phyloP scores from a whole-genome alignment of 1,140 invertebrate genomes.

The Neodiprion fabricii region DNA sequence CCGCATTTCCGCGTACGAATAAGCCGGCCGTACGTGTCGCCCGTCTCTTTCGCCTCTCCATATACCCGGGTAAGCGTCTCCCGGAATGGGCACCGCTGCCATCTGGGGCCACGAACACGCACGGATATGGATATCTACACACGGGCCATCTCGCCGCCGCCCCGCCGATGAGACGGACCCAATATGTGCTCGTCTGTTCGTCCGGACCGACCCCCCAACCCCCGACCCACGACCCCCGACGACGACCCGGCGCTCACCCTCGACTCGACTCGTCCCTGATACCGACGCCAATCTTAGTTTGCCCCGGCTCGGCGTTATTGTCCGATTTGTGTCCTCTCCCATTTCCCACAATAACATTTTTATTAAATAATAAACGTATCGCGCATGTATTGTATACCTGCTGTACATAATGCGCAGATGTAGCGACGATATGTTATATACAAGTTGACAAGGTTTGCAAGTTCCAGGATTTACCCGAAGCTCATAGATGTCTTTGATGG shows the following conservation, averaged over 20 bases:
- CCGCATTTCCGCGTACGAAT: constrained; percentile 27
- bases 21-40: constrained; percentile 21
- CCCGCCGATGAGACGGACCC: constrained; percentile 30
- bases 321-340: constrained; percentile 28
- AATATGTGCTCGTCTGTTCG: constrained; percentile 43
- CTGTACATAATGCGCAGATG: too few relatives aligned
- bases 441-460: too few relatives aligned
- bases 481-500: background rate
- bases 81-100: constrained; percentile 39
- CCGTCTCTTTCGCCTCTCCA: background rate
- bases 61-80: background rate
- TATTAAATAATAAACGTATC: constrained; percentile 51
- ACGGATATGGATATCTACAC: constrained; percentile 23
- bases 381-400: too few relatives aligned
- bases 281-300: constrained; percentile 34
- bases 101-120: constrained; percentile 35
- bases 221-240: constrained; percentile 15
- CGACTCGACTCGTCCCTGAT: background rate
- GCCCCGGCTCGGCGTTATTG: constrained; percentile 36
- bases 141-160: constrained; percentile 16
- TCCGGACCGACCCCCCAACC: constrained; percentile 13
- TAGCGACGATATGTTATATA: too few relatives aligned
- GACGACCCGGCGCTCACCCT: background rate
- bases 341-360: constrained; percentile 47
- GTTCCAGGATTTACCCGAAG: background rate